Evolutionary conservation across 2,797 vertebrate genomes (phyloP).

Genomic region (Ataeniobius toweri): DNA sequence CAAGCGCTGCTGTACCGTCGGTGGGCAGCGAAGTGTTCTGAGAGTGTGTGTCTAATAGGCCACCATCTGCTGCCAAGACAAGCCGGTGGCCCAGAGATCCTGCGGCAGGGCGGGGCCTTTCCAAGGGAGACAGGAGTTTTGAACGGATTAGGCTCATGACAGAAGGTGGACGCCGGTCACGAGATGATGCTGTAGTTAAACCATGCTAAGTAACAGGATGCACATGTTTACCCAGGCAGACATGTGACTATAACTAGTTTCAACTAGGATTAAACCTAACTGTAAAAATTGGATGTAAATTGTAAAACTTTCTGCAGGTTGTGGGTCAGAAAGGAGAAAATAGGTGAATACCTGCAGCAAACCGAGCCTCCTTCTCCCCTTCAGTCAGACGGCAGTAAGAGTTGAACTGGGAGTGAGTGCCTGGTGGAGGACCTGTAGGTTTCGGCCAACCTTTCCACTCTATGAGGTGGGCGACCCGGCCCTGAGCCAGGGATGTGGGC

Average conservation of each 20-base stretch:
- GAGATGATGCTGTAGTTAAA: constrained; percentile 49
- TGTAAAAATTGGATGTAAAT: constrained; percentile 1
- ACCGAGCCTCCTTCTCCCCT: constrained; percentile 97
- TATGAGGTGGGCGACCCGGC: constrained; percentile 95
- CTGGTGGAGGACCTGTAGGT: constrained; percentile 82
- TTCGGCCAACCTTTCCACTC: constrained; percentile 99
- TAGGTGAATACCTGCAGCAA: constrained; percentile 87
- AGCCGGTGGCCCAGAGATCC: constrained; percentile 50
- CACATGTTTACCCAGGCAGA: constrained; percentile 16
- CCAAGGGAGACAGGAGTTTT: constrained; percentile 53
- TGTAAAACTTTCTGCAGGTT: background rate
- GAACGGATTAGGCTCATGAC: constrained; percentile 61
- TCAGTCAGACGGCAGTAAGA: constrained; percentile 95
- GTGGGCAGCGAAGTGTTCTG: constrained; percentile 65
- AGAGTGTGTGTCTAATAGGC: constrained; percentile 69
- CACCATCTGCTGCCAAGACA: constrained; percentile 74
- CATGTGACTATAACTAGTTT: constrained; percentile 14
- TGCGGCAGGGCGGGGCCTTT: constrained; percentile 30
- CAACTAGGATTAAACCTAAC: background rate
- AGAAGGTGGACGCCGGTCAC: constrained; percentile 45
- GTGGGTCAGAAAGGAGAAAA: constrained; percentile 3
- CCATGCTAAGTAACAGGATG: constrained; percentile 35
- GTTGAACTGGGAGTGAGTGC: constrained; percentile 90
- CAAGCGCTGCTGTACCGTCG: constrained; percentile 51
- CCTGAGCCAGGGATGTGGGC: constrained; percentile 97